Evolutionary conservation across 2,113 vertebrate genomes (phyloP), one percentile per base, ranked within the genome.

Genomic region (Pomatorhinus ruficollis): DNA sequence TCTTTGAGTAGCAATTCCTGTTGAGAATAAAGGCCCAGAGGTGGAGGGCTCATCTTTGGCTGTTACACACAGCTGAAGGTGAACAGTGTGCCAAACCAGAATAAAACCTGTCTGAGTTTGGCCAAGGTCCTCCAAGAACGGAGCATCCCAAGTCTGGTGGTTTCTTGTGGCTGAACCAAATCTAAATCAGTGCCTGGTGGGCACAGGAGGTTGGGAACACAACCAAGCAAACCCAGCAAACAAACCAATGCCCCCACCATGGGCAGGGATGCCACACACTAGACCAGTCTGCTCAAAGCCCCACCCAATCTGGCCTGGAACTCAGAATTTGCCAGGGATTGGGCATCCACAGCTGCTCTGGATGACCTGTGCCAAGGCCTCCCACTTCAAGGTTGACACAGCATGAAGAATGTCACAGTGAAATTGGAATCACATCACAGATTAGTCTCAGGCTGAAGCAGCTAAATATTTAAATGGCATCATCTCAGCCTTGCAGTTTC

Each of bases 311-410:
- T 49, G 35, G 25, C 40, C 54, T 33, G 42, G 35, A 82, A 37
- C 40, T 20, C 1, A 0, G 28, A 87, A 61, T 45, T 22, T 56
- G 27, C 21, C 31, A 50, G 12, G 10, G 42, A 37, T 0, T 35
- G 56, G 31, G 12, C 49, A 90, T 16, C 56, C 49, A 37, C 54
- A 69, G 2, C 49, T 83, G n/a, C 49, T 28, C 49, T 83, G 54
- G 35, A 15, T 42, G 37, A 63, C 35, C 49, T 50, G 10, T 50
- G 56, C 63, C 71, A 77, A 15, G 14, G 25, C 31, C 31, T 77
- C 64, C 10, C 50, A 60, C 45, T 53, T 39, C 31, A 60, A 59
- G 25, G 25, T 40, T 76, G 15, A 83, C 27, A 54, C 21, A 23
- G 50, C 65, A 25, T 17, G 35, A 80, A 53, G 35, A 59, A 40